These are phyloP conservation scores for Diplazon laetatorius DNA, from an alignment of 2,888 invertebrate genomes.

Conservation along the genomic window DNA sequence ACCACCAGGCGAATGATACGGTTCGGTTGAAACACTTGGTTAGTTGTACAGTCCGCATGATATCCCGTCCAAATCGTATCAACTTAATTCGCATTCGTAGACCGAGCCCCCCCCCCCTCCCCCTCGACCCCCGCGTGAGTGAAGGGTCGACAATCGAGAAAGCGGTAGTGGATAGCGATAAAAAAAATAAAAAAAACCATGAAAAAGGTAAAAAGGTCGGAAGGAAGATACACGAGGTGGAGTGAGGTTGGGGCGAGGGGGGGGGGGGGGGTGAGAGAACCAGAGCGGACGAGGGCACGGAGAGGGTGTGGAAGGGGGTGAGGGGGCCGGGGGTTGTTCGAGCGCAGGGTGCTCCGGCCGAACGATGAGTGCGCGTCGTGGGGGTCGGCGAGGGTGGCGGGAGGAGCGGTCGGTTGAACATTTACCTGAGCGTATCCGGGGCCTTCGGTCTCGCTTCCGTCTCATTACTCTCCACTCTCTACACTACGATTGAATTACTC, in stretches of 20 bases:
- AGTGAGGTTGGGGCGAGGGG: slow-evolving; percentile 29
- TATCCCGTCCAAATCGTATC: slow-evolving; percentile 76
- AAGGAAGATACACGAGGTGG: slow-evolving; percentile 20
- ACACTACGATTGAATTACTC: slow-evolving; percentile 79
- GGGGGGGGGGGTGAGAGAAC: slow-evolving; percentile 34
- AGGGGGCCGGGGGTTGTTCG: background rate
- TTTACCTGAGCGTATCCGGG: slow-evolving; percentile 74
- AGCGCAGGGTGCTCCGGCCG: slow-evolving; percentile 35
- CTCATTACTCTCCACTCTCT: slow-evolving; percentile 79
- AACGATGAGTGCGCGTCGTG: slow-evolving; percentile 48
- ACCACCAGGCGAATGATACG: slow-evolving; percentile 71
- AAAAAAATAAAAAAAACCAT: no score
- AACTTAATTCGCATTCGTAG: slow-evolving; percentile 78
- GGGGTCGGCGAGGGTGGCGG: slow-evolving; percentile 54
- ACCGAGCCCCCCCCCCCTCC: no score
- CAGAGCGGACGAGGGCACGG: slow-evolving; percentile 48
- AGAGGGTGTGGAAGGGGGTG: slow-evolving; percentile 38
- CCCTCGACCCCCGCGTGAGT: no score
- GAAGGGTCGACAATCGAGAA: slow-evolving; percentile 70
- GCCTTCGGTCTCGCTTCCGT: slow-evolving; percentile 78
- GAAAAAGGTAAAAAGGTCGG: slow-evolving; percentile 33
- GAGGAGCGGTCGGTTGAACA: slow-evolving; percentile 71
- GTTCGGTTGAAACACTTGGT: slow-evolving; percentile 69
- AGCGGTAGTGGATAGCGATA: slow-evolving; percentile 61
- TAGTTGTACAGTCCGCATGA: slow-evolving; percentile 66